These are phyloP conservation scores for Zaprionus africanus DNA, from an alignment of 1,140 invertebrate genomes.

Conservation along the genomic window DNA sequence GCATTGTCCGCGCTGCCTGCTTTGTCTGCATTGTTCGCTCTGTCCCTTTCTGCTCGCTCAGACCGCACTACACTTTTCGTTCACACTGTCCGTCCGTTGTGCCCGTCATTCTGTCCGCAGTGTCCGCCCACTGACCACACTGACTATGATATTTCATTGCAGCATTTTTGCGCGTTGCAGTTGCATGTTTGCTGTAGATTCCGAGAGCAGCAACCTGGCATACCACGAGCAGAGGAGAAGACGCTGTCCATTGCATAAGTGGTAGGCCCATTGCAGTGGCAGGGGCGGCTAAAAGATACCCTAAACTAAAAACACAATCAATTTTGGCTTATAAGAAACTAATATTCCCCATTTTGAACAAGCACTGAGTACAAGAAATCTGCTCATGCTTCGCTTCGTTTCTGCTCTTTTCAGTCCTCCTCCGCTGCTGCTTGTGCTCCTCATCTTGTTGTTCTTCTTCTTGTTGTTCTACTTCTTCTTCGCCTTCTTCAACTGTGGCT, in stretches of 20 bases:
- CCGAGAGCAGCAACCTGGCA: background rate
- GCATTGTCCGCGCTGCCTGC: no score
- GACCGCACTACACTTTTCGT: no score
- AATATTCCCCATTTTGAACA: background rate
- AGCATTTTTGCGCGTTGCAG: slow-evolving; percentile 28
- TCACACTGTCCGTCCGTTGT: no score
- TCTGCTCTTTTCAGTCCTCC: background rate
- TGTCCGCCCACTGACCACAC: slow-evolving; percentile 14
- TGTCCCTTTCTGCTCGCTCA: no score
- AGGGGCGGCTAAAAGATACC: background rate
- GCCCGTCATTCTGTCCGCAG: background rate
- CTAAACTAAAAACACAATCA: background rate
- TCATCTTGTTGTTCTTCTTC: background rate
- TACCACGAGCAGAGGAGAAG: background rate
- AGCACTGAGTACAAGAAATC: background rate
- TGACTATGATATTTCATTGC: slow-evolving; percentile 16
- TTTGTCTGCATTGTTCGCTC: no score
- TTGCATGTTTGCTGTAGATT: background rate
- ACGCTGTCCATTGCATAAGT: background rate
- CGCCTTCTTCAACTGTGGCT: slow-evolving; percentile 9
- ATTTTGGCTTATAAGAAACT: background rate
- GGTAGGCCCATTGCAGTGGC: background rate
- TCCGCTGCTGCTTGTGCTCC: background rate
- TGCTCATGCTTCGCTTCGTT: background rate
- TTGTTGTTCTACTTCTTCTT: background rate